These are phyloP conservation scores for Eutolmus rufibarbis DNA, from an alignment of 2,888 invertebrate genomes.

Conservation along the genomic window DNA sequence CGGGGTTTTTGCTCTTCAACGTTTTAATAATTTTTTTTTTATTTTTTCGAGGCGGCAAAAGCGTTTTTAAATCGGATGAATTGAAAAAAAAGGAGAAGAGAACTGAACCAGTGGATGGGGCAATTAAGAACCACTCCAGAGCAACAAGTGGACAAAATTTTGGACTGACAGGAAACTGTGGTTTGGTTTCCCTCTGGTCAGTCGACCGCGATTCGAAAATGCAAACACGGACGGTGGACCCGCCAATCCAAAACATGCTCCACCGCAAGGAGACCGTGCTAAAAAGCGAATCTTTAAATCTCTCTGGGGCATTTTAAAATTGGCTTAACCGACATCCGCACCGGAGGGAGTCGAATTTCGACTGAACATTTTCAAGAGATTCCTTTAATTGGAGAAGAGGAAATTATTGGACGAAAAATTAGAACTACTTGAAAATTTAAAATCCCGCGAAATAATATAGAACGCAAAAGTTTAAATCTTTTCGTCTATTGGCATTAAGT, in stretches of 20 bases:
- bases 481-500: not conserved
- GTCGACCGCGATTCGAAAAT: not conserved
- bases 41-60: not conserved
- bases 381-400: not conserved
- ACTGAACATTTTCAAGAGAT: not conserved
- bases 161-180: conserved; percentile 18
- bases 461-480: not conserved
- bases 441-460: not conserved
- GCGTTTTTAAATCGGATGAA: not conserved
- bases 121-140: conserved; percentile 1
- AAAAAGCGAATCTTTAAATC: not conserved
- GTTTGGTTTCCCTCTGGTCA: conserved; percentile 27
- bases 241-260: not conserved
- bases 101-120: not conserved
- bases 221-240: not conserved
- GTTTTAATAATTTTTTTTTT: not conserved
- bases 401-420: not conserved
- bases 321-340: not conserved
- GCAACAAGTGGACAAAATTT: conserved; percentile 22
- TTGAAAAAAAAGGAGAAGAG: not conserved
- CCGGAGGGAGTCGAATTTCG: not conserved
- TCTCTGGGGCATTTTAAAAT: not conserved
- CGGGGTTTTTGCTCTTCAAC: not conserved
- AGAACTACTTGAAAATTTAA: not conserved
- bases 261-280: not conserved